Percentiles rank a stretch among this genome's conserved stretches.
Evolutionary conservation across 2,797 vertebrate species (phyloP).

Genomic region (Dicrostonyx torquatus): DNA sequence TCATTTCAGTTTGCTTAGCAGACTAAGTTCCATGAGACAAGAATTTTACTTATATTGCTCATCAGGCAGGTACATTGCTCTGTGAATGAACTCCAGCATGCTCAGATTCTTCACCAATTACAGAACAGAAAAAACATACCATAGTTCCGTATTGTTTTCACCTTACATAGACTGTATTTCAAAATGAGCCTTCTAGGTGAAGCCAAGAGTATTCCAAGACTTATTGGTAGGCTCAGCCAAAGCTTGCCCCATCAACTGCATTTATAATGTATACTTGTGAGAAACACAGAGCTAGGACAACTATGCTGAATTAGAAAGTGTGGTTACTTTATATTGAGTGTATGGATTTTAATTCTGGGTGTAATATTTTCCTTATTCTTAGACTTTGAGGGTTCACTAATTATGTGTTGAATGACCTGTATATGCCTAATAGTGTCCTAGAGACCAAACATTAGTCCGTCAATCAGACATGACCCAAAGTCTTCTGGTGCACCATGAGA

Average conservation of each 20-base stretch:
- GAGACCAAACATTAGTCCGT: neutral
- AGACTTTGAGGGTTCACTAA: neutral
- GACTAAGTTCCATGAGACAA: neutral
- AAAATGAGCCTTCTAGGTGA: neutral
- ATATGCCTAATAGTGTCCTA: neutral
- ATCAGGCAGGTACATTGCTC: neutral
- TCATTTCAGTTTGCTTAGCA: neutral
- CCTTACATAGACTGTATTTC: neutral
- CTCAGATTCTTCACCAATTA: neutral
- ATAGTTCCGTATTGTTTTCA: neutral
- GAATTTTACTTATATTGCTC: neutral
- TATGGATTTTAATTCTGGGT: neutral
- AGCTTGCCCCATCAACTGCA: neutral
- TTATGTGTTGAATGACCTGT: neutral
- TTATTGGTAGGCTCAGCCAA: neutral
- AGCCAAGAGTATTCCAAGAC: neutral
- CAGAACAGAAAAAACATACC: too few relatives aligned
- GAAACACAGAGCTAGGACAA: neutral
- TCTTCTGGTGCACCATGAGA: neutral
- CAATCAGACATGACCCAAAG: neutral
- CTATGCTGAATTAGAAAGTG: neutral
- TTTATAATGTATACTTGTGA: neutral
- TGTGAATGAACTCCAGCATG: neutral
- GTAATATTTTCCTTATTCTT: neutral
- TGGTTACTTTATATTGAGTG: neutral